phyloP scores from a whole-genome alignment of 2,888 invertebrate species.

The Eupithecia tripunctaria region DNA sequence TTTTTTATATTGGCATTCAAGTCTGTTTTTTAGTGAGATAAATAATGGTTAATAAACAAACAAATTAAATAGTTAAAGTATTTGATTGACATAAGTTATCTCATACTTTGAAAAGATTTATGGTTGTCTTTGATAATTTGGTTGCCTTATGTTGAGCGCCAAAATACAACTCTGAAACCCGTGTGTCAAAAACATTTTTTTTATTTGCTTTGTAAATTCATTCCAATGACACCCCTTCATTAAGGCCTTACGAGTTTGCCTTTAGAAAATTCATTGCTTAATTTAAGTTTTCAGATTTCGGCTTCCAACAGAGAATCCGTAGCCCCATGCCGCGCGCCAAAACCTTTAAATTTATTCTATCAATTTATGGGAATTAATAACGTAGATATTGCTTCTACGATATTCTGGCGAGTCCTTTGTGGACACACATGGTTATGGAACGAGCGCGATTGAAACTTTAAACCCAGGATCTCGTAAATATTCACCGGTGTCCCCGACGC shows the following conservation, averaged over 20 bases:
- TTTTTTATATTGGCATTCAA: background rate
- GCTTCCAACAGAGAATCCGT: background rate
- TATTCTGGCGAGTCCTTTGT: slow-evolving; percentile 7
- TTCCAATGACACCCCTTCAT: background rate
- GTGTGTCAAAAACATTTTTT: background rate
- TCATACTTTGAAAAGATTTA: background rate
- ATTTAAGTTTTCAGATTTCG: background rate
- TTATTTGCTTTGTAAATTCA: background rate
- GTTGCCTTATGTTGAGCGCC: background rate
- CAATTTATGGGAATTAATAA: slow-evolving; percentile 14
- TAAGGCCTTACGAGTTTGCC: background rate
- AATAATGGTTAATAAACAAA: too few species aligned
- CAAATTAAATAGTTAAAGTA: too few species aligned
- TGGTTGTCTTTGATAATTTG: background rate
- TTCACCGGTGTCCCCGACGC: slow-evolving; percentile 40
- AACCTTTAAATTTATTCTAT: slow-evolving; percentile 2
- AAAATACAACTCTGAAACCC: background rate
- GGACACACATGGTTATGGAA: slow-evolving; percentile 20
- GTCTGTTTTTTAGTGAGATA: too few species aligned
- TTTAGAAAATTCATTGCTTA: background rate
- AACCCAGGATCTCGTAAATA: slow-evolving; percentile 39
- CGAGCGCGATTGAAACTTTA: slow-evolving; percentile 30
- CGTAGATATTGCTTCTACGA: background rate
- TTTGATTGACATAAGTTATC: background rate
- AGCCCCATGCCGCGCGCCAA: slow-evolving; percentile 1